Base-by-base conservation (phyloP, 64 coral and sea anemone genomes). In the Stichodactyla helianthus region DNA sequence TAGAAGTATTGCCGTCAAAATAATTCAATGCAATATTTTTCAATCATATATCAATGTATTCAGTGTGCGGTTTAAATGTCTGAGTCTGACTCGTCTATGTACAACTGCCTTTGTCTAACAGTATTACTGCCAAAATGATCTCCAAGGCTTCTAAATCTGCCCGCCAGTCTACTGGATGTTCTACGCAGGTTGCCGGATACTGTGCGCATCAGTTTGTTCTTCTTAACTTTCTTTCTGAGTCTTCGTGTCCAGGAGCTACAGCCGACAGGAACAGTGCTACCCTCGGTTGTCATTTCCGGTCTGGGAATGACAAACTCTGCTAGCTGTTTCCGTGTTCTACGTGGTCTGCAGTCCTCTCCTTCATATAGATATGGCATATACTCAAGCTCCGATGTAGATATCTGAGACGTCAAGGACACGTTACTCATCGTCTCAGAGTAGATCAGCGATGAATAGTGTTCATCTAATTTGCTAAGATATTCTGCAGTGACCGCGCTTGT, bases 401-500 rank as follows among this genome's bases (percentile, higher is more conserved):
- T 77, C 54, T 82, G 19, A n/a, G 89, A 83, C 10, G 59, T 77
- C 10, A 92, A 16, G 12, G 89, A 85, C 7, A 11, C 16, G 16
- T 83, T 77, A 25, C 82, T 84, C 19, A 50, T 53, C 83, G 89
- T 77, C 5, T 26, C 27, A 57, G 82, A 25, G n/a, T 80, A 82
- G 44, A 95, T 88, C 54, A 86, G 71, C 83, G 90, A 89, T 12
- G 86, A 86, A 28, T 92, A 92, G 51, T 91, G 89, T 14, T 95
- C 86, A 23, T 95, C 93, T 52, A 95, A 84, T 70, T 89, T 92
- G 55, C 35, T 80, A 9, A 95, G 58, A 35, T 92, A 95, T 52
- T 92, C 86, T 5, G 89, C 89, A 27, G 93, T 92, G 55, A 92
- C 77, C 6, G 93, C 89, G 31, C 93, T 92, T 26, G 89, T 95